Evolutionary conservation across 2,888 invertebrate genomes (phyloP), one percentile per base, ranked within the genome.

Genomic region (Diabrotica balteata): DNA sequence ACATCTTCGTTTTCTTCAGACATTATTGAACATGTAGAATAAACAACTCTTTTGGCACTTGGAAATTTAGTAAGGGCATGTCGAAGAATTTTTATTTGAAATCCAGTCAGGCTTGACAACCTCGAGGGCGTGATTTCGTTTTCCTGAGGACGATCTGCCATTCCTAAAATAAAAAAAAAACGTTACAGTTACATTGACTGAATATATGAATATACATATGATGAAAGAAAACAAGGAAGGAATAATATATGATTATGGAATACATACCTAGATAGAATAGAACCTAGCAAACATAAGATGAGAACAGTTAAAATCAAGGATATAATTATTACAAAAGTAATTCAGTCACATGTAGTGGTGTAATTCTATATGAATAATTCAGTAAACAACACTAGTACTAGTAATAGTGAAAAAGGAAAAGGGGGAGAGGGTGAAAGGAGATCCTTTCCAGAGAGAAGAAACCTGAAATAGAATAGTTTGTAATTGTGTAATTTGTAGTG

Each of bases 1-100:
- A 99, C 98, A 75, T 90, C 86, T 84, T 99, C 99, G 81, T 99
- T 99, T 86, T 98, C 97, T 84, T 95, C 92, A 0, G 90, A 88
- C 81, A 93, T 89, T 8, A 96, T 79, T 0, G 98, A 99, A 80
- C 99, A 99, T 0, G 99, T 99, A 50, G 98, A 98, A 83, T 99
- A 99, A 4, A 97, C 93, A 11, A 99, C 90, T 65, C 92, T 87
- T 80, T 94, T 92, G 0, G 91, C 95, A 67, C 88, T 88, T 0
- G 97, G 95, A 82, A 97, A 97, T 0, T 88, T 85, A 10, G 88
- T 88, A 82, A 98, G 89, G 0, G 98, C 97, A 82, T 95, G 94
- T 66, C 91, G 89, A 0, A 99, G 85, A 66, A 98, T 89, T 80
- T 91, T 90, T 42, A 90, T 90, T 86, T 97, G 95, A 62, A 96